A percentile compares a stretch with the other conserved stretches of the same genome.
Conservation (phyloP, 2,113 vertebrate species). For the Phodopus roborovskii region DNA sequence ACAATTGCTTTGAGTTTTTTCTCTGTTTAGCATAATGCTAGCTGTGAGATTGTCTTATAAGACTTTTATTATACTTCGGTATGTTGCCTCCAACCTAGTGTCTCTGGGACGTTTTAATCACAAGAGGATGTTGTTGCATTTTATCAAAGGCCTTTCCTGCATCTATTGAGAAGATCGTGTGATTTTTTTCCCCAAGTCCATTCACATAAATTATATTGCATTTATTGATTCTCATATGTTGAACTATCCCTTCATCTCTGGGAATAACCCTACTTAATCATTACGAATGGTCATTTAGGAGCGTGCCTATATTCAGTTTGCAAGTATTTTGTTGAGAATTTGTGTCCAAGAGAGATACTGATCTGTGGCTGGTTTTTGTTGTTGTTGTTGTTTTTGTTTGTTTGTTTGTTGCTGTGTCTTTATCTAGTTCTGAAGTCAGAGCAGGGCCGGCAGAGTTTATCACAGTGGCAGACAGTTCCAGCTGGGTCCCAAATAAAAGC, state of each 20-base stretch:
- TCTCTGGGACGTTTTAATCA: background rate
- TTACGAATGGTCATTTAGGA: background rate
- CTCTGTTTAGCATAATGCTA: background rate
- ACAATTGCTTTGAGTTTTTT: background rate
- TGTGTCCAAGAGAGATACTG: too few species aligned
- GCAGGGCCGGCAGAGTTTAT: too few species aligned
- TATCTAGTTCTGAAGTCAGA: too few species aligned
- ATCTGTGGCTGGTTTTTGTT: too few species aligned
- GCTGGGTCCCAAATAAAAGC: background rate
- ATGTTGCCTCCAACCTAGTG: background rate
- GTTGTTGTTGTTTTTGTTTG: too few species aligned
- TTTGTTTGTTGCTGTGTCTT: background rate
- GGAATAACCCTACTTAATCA: too few species aligned
- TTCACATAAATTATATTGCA: background rate
- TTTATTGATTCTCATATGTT: too few species aligned
- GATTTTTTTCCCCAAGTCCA: background rate
- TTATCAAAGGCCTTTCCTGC: background rate
- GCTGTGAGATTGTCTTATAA: background rate
- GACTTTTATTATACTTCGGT: background rate
- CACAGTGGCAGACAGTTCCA: background rate
- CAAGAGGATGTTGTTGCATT: background rate
- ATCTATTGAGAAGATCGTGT: background rate
- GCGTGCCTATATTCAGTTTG: background rate
- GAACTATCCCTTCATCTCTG: background rate
- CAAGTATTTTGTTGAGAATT: background rate